Evolutionary conservation across 1,140 invertebrate species (phyloP), one percentile per base, ranked within the genome.

Genomic region (Carcinoscorpius rotundicauda): DNA sequence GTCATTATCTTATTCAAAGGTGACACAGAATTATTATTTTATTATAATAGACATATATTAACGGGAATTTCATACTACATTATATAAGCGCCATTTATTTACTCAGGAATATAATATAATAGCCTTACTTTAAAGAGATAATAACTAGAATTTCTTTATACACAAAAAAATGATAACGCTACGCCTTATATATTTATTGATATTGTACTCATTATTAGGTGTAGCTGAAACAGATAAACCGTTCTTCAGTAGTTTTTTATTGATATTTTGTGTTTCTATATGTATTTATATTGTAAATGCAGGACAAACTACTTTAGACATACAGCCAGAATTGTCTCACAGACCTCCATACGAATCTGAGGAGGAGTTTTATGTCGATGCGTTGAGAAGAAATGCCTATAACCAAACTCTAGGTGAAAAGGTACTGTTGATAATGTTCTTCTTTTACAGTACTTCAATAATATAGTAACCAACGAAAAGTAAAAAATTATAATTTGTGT

Each of bases 361-460:
- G 50, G 67, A 68, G 57, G 67, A 68, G n/a, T 64, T 71, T 56
- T 75, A 76, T 63, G 73, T 71, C 4, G 73, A 75, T 60, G 74
- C 73, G 4, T 61, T 76, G 11, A 59, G 75, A n/a, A 71, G 73
- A 62, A 76, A 76, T 64, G 72, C 72, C 11, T 75, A 75, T 59
- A 75, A 74, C 64, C 73, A 75, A 61, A 71, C 71, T 57, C 58
- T 74, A 53, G 71, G 72, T 63, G 64, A 74, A 50, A 68, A 63
- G 49, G 59, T 60, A 68, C 29, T 29, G 29, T 29, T 29, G 29
- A 29, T 29, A 29, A 2, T 29, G 29, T 29, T 29, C 29, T 29
- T 29, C 2, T 29, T 29, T 2, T 29, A 29, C 29, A 29, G 2
- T 29, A 29, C 2, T 29, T 29, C 29, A 29, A 29, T 0, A 29